These are phyloP conservation scores for Netelia melanura DNA, from an alignment of 2,888 invertebrate species.

Conservation along the genomic window DNA sequence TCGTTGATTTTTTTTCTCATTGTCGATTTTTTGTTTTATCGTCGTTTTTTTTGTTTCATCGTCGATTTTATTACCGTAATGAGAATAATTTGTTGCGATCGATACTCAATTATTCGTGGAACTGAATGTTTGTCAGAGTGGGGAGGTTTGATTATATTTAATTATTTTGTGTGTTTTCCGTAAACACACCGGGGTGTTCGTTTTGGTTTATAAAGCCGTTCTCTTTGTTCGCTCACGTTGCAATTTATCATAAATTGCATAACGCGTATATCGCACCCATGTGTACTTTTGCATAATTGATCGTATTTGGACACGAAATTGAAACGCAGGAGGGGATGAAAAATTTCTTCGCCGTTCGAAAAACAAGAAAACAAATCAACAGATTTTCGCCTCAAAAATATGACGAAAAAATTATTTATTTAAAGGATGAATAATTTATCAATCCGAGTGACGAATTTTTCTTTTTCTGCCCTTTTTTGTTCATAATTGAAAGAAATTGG, in stretches of 20 bases:
- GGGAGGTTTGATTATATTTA: background rate
- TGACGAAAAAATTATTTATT: too few species aligned
- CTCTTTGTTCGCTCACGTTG: background rate
- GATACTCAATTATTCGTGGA: background rate
- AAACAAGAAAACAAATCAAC: too few species aligned
- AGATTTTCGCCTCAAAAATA: too few species aligned
- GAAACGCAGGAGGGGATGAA: background rate
- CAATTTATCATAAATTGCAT: slow-evolving; percentile 2
- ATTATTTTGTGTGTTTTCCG: background rate
- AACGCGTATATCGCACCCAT: background rate
- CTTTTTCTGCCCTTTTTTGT: background rate
- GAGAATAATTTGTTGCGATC: too few species aligned
- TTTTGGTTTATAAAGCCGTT: background rate
- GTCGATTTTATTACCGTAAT: too few species aligned
- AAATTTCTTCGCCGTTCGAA: background rate
- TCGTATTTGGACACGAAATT: slow-evolving; percentile 2
- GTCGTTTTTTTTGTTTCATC: too few species aligned
- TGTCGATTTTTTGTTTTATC: too few species aligned
- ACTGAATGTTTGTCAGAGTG: background rate
- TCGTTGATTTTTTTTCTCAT: too few species aligned
- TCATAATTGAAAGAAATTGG: background rate
- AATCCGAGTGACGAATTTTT: background rate
- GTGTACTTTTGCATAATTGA: slow-evolving; percentile 23
- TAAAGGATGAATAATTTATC: too few species aligned
- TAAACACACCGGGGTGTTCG: background rate